A percentile compares a stretch with the other conserved stretches of the same genome.
phyloP scores from a whole-genome alignment of 2,888 invertebrate genomes.

The Glaucopsyche alexis region DNA sequence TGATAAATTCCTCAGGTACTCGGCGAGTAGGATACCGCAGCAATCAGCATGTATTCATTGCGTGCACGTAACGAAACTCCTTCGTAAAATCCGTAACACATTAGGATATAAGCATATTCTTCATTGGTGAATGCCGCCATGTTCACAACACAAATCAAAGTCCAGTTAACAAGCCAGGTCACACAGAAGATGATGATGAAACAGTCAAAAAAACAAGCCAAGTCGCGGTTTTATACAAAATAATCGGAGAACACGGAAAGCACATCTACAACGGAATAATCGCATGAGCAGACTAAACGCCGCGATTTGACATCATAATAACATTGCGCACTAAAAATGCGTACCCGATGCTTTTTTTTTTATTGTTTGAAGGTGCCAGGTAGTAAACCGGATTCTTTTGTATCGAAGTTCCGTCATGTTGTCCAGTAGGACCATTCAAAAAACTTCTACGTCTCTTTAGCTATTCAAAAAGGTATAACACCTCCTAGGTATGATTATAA shows the following conservation, averaged over 20 bases:
- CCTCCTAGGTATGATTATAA: no score
- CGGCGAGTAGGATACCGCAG: constrained; percentile 21
- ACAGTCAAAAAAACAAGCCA: constrained; percentile 7
- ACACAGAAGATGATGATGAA: constrained; percentile 12
- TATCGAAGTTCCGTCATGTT: no score
- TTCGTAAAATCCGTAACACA: no score
- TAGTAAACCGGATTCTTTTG: constrained; percentile 18
- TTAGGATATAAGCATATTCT: no score
- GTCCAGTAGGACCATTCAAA: no score
- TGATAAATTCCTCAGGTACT: no score
- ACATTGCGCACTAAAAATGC: no score
- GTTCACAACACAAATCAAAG: no score
- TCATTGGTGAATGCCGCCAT: no score
- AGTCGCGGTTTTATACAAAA: constrained; percentile 1
- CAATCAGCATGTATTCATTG: neutral
- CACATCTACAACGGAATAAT: constrained; percentile 23
- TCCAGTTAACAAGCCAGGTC: constrained; percentile 18
- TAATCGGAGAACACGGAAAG: neutral
- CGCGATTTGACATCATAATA: neutral
- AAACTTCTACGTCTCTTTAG: no score
- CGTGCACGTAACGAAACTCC: no score
- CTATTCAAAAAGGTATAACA: no score
- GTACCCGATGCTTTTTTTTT: constrained; percentile 4
- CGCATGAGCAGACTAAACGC: constrained; percentile 22
- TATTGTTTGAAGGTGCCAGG: constrained; percentile 8